Evolutionary conservation across 2,797 vertebrate genomes (phyloP).

Genomic region (Denticeps clupeoides): DNA sequence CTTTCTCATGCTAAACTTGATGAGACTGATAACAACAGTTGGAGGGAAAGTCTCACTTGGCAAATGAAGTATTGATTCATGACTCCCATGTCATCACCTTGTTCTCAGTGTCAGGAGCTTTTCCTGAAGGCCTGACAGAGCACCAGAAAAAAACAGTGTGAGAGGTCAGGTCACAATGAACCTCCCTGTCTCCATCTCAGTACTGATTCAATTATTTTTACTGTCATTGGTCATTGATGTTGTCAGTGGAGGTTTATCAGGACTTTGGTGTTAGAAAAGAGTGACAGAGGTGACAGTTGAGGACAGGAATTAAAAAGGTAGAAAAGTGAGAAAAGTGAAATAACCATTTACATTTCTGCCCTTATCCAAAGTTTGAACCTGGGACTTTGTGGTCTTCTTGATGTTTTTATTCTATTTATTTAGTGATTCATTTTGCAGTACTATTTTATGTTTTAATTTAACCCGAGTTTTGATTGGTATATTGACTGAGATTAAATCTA

Average conservation of each 20-base stretch:
- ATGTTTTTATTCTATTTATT: no score
- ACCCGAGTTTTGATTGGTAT: no score
- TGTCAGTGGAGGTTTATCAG: conserved; percentile 28
- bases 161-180: no score
- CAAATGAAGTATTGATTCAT: conserved; percentile 40
- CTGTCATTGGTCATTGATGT: conserved; percentile 27
- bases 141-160: conserved; percentile 3
- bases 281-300: conserved; percentile 4
- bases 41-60: conserved; percentile 29
- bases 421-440: no score
- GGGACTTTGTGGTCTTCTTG: neutral
- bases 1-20: conserved; percentile 21
- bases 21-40: conserved; percentile 27
- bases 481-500: no score
- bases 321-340: neutral
- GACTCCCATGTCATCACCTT: conserved; percentile 30
- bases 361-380: neutral
- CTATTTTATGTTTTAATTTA: no score
- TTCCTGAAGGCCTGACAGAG: conserved; percentile 17
- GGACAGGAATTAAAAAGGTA: neutral
- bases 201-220: conserved; percentile 31
- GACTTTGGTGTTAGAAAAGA: conserved; percentile 16
- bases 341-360: conserved; percentile 4
- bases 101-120: conserved; percentile 12
- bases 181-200: conserved; percentile 28